Conservation (phyloP, 2,113 vertebrate genomes). For the Argyrosomus japonicus region DNA sequence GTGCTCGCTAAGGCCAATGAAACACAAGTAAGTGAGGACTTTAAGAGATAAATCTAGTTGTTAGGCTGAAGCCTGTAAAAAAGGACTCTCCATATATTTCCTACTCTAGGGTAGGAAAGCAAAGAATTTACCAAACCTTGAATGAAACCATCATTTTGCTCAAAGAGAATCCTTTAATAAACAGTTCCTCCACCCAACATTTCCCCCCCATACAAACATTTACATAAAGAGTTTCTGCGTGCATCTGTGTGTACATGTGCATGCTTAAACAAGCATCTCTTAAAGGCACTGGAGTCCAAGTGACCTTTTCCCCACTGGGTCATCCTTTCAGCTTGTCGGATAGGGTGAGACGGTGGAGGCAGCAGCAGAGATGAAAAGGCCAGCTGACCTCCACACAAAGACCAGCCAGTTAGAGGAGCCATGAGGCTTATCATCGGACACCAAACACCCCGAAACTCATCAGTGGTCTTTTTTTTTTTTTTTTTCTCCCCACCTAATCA, state of each 20-base stretch:
- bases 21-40: conserved; percentile 22
- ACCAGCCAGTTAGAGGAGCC: conserved; percentile 60
- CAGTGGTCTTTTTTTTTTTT: conserved; percentile 15
- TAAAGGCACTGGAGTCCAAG: conserved; percentile 41
- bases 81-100: not conserved
- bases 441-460: conserved; percentile 54
- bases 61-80: not conserved
- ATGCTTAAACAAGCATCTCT: conserved; percentile 37
- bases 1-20: conserved; percentile 23
- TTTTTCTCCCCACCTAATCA: not conserved
- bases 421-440: conserved; percentile 60
- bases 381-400: conserved; percentile 76
- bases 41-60: not conserved
- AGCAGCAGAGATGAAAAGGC: conserved; percentile 76
- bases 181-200: not conserved
- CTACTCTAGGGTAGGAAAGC: not conserved
- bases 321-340: conserved; percentile 59
- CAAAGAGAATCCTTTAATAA: conserved; percentile 7
- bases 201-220: conserved; percentile 12
- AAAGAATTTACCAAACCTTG: not conserved
- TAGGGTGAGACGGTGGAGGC: conserved; percentile 60
- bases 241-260: not conserved
- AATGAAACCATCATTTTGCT: conserved; percentile 9
- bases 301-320: conserved; percentile 74
- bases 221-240: not conserved